A percentile compares a stretch with the other conserved stretches of the same genome.
phyloP scores from a whole-genome alignment of 2,113 vertebrate genomes.

The Cyprichromis sp. region DNA sequence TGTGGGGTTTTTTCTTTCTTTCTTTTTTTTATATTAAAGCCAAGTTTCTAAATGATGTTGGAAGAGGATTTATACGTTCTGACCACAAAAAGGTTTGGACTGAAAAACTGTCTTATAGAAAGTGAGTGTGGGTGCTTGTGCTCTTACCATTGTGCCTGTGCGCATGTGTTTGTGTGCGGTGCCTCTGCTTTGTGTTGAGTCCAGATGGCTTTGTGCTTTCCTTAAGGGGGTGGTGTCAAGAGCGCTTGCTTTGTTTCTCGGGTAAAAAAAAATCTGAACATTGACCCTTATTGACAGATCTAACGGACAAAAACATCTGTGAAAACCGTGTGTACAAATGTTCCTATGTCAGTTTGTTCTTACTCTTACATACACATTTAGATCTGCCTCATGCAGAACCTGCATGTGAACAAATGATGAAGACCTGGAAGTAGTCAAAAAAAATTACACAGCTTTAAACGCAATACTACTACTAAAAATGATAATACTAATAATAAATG shows the following conservation, averaged over 20 bases:
- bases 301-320: neutral
- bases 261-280: rapidly evolving
- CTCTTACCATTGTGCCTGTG: neutral
- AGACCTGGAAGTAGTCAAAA: neutral
- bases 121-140: neutral
- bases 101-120: neutral
- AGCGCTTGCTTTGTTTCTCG: neutral
- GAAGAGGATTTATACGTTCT: neutral
- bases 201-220: neutral
- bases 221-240: neutral
- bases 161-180: neutral
- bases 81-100: neutral
- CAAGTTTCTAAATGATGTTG: neutral
- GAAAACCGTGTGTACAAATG: neutral
- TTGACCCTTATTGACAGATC: neutral
- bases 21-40: neutral
- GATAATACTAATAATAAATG: neutral
- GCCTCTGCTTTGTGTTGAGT: neutral
- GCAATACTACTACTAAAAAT: neutral
- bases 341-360: neutral
- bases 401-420: neutral
- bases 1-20: rapidly evolving
- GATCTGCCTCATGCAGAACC: neutral
- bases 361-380: neutral
- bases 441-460: neutral